Percentiles rank a stretch among this genome's conserved stretches.
phyloP scores from a whole-genome alignment of 2,797 vertebrate species.

The Neosilurus mollespiculum region DNA sequence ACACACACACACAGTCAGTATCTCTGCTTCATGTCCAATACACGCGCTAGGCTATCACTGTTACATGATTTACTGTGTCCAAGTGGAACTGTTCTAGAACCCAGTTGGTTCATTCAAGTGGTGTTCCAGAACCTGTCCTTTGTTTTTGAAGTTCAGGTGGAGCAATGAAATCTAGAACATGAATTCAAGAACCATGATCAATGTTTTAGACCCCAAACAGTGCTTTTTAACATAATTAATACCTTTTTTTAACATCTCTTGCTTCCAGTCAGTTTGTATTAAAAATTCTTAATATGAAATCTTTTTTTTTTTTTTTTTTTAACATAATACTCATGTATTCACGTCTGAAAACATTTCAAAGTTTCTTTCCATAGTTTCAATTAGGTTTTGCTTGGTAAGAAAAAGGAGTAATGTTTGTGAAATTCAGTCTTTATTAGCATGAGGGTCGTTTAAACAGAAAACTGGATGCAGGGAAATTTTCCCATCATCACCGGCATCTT shows the following conservation, averaged over 20 bases:
- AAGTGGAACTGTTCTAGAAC: not conserved
- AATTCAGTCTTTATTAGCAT: not conserved
- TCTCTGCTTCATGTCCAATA: not conserved
- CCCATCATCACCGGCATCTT: too few relatives aligned
- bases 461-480: not conserved
- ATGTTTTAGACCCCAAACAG: not conserved
- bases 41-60: not conserved
- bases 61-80: not conserved
- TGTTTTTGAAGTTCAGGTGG: not conserved
- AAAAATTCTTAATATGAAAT: too few relatives aligned
- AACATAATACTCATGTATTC: too few relatives aligned
- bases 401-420: too few relatives aligned
- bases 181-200: not conserved
- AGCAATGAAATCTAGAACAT: not conserved
- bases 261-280: too few relatives aligned
- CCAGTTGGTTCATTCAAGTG: not conserved
- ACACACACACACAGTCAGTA: not conserved
- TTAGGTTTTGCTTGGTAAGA: too few relatives aligned
- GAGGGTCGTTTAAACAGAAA: not conserved
- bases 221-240: not conserved
- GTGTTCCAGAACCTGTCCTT: not conserved
- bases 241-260: too few relatives aligned
- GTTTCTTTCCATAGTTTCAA: too few relatives aligned
- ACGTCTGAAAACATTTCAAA: too few relatives aligned
- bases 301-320: too few relatives aligned